Evolutionary conservation across 2,888 invertebrate genomes (phyloP), one percentile per base, ranked within the genome.

Genomic region (Ashinkailepas kermadecensis): DNA sequence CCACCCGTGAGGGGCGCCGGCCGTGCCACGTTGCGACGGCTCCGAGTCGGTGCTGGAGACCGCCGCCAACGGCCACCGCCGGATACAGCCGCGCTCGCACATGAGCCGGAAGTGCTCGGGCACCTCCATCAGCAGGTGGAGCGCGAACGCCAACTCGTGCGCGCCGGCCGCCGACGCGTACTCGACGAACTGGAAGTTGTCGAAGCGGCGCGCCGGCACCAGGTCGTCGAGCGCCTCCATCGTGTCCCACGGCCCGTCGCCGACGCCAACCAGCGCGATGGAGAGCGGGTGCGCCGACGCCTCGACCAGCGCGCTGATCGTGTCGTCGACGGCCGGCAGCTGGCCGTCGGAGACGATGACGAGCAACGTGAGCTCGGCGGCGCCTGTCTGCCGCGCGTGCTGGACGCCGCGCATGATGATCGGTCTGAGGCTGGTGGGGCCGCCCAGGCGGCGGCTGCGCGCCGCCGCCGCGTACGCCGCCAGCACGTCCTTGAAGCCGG

Each of bases 101-200:
- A 79, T 58, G 58, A 59, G n/a, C 8, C 79, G 57, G 25, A 79
- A 89, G 85, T 89, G 89, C 83, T 89, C 89, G 2, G 89, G 89
- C 81, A 89, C 88, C 84, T 89, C 89, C 86, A 89, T 87, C 54
- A 89, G 86, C 2, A 89, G 87, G 82, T 88, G 87, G n/a, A 89
- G 85, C n/a, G 89, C 89, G 85, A 89, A 89, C 1, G 88, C 85
- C 11, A 87, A 86, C 80, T 87, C 80, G 18, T 25, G 23, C 23
- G 64, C 65, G 62, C 62, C 58, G 79, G 25, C 59, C 23, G n/a
- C 79, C 7, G 86, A 85, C 82, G 87, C 87, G 65, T 87, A 89
- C 83, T 89, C 88, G 57, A 89, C 89, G 85, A 89, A 89, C 84
- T 89, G 89, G 86, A 89, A 89, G 85, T 89, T 89, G 86, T 89